phyloP scores from a whole-genome alignment of 2,888 invertebrate species.

The Lycophotia porphyrea region DNA sequence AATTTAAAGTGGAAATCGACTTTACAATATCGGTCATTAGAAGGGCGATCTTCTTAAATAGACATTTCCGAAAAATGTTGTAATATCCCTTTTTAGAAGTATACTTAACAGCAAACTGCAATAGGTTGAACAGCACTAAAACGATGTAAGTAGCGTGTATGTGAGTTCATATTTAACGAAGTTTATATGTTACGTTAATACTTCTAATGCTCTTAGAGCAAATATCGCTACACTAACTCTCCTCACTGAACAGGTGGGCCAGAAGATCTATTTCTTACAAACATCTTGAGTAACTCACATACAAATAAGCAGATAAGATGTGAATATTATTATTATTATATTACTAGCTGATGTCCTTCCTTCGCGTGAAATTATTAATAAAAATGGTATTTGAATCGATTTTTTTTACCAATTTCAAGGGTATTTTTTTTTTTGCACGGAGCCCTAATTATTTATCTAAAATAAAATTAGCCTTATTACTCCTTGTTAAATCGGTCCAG shows the following conservation, averaged over 20 bases:
- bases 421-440: no score
- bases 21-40: background rate
- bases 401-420: no score
- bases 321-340: no score
- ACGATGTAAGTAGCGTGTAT: conserved; percentile 38
- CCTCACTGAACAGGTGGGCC: background rate
- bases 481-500: no score
- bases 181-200: conserved; percentile 58
- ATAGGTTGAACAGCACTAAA: conserved; percentile 40
- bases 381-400: no score
- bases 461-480: no score
- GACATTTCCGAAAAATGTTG: background rate
- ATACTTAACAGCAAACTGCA: conserved; percentile 26
- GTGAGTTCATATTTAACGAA: conserved; percentile 58
- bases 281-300: background rate
- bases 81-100: conserved; percentile 6
- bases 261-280: conserved; percentile 33
- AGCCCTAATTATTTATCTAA: no score
- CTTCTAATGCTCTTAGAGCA: conserved; percentile 60
- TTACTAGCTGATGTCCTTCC: no score
- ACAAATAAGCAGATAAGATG: background rate
- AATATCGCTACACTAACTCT: conserved; percentile 50
- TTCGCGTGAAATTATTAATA: no score
- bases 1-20: no score
- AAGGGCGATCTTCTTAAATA: background rate